Evolutionary conservation across 1,140 invertebrate genomes (phyloP).

Genomic region (Pectinophora gossypiella): DNA sequence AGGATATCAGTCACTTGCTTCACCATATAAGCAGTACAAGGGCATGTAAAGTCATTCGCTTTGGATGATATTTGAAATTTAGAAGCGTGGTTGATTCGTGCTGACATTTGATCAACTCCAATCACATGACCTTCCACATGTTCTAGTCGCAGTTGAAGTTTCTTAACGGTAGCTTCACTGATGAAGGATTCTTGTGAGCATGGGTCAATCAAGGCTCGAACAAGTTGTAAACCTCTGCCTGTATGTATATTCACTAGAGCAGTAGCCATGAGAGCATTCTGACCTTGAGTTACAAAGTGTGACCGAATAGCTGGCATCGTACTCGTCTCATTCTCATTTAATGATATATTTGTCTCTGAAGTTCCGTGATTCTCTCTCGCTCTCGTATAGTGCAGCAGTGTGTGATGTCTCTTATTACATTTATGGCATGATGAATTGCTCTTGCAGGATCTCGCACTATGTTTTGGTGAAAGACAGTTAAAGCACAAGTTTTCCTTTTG

Average conservation of each 20-base stretch:
- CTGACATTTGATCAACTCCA: slow-evolving; percentile 5
- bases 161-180: too few species aligned
- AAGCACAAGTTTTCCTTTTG: slow-evolving; percentile 5
- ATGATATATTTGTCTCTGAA: not conserved
- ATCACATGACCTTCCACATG: too few species aligned
- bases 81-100: slow-evolving; percentile 2
- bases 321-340: not conserved
- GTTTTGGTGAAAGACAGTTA: not conserved
- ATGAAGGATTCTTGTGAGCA: too few species aligned
- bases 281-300: not conserved
- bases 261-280: not conserved
- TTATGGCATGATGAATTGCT: slow-evolving; percentile 3
- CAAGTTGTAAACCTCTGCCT: not conserved
- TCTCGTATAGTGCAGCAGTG: not conserved
- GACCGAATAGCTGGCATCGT: not conserved
- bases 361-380: not conserved
- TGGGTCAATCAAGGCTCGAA: not conserved
- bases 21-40: slow-evolving; percentile 2
- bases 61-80: slow-evolving; percentile 7
- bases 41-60: slow-evolving; percentile 5
- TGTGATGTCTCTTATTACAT: slow-evolving; percentile 2
- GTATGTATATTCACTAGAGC: slow-evolving; percentile 1
- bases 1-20: not conserved
- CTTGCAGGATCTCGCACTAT: not conserved
- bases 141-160: too few species aligned